A percentile compares a stretch with the other conserved stretches of the same genome.
Evolutionary conservation across 1,140 invertebrate genomes (phyloP).

Genomic region (Leptonema lineaticorne): DNA sequence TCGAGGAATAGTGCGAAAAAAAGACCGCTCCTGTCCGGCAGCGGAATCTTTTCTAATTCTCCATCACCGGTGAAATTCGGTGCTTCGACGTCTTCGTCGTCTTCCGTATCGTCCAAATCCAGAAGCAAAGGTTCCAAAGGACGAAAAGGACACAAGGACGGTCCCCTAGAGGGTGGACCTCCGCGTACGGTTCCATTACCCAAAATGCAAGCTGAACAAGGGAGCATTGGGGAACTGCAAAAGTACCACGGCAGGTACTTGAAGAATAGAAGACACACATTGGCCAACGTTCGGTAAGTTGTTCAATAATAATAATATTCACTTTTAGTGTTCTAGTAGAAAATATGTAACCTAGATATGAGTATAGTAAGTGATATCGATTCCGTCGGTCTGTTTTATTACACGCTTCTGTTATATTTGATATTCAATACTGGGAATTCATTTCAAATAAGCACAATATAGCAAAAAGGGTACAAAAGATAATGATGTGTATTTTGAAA

Average conservation of each 20-base stretch:
- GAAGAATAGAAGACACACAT: constrained; percentile 77
- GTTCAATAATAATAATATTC: no score
- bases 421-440: no score
- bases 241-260: constrained; percentile 82
- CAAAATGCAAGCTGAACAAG: constrained; percentile 86
- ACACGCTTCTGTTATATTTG: no score
- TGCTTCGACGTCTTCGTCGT: constrained; percentile 50
- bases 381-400: no score
- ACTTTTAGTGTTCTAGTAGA: no score
- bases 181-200: constrained; percentile 51
- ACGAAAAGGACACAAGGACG: constrained; percentile 47
- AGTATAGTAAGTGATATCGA: no score
- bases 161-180: constrained; percentile 45
- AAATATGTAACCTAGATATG: no score
- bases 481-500: no score
- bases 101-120: constrained; percentile 50
- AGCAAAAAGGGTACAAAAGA: no score
- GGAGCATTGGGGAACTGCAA: constrained; percentile 81
- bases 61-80: constrained; percentile 53
- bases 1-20: constrained; percentile 47
- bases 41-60: constrained; percentile 49
- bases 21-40: constrained; percentile 36
- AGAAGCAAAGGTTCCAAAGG: constrained; percentile 52
- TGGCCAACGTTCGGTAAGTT: constrained; percentile 86
- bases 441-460: no score